Evolutionary conservation across 2,797 vertebrate genomes (phyloP).

Genomic region (Coilia nasus): DNA sequence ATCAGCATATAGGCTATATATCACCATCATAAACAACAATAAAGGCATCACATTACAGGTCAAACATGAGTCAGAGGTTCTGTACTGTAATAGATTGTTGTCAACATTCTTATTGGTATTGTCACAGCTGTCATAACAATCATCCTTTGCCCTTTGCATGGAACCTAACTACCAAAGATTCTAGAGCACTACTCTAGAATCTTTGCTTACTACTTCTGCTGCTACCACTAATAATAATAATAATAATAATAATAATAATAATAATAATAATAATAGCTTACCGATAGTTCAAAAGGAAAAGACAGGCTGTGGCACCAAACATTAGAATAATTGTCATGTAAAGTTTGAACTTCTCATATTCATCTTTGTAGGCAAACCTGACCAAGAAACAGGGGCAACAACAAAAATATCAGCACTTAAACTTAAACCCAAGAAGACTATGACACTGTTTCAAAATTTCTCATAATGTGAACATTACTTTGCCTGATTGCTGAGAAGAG

Average conservation of each 20-base stretch:
- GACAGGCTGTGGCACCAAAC: slow-evolving; percentile 90
- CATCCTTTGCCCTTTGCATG: no score
- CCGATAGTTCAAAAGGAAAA: slow-evolving; percentile 94
- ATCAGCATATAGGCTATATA: no score
- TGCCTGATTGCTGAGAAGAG: slow-evolving; percentile 95
- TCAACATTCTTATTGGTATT: no score
- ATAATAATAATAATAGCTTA: slow-evolving; percentile 56
- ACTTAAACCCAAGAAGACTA: background rate
- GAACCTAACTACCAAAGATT: background rate
- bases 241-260: background rate
- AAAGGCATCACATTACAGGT: no score
- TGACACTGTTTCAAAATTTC: background rate
- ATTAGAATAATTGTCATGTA: slow-evolving; percentile 96
- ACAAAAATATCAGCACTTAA: background rate
- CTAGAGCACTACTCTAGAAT: no score
- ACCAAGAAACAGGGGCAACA: background rate
- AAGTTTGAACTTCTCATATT: slow-evolving; percentile 99
- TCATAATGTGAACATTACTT: slow-evolving; percentile 78
- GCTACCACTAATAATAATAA: no score
- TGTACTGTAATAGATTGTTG: no score
- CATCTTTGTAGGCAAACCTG: slow-evolving; percentile 98
- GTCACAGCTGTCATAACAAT: no score
- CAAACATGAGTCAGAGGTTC: background rate
- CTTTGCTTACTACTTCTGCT: no score
- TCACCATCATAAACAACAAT: background rate